Base-by-base conservation (phyloP, 2,888 invertebrate species). In the Acleris cristana region DNA sequence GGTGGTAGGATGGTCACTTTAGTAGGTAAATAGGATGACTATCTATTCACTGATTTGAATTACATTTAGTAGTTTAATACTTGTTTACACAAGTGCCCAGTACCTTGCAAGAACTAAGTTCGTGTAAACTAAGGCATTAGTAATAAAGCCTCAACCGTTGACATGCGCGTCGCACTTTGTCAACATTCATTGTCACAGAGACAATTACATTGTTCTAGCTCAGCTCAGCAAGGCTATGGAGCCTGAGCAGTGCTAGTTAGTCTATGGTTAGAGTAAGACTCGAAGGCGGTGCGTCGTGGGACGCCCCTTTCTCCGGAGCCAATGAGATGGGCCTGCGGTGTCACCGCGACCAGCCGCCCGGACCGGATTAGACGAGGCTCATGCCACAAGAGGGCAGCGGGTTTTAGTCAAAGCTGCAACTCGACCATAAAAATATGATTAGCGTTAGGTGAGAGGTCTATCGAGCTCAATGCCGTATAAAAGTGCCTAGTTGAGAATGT, bases 221-320 rank as follows among this genome's bases (percentile, higher is more conserved):
- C 7, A 8, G 48, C 48, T n/a, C 8, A 48, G n/a, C 48, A 48
- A 48, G 8, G n/a, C 48, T 16, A 48, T 48, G 48, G 48, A 2
- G 16, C n/a, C n/a, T n/a, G 48, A 48, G 48, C 7, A 48, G 48
- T 7, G n/a, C 18, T 48, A 48, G 18, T 61, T 65, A 44, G 40
- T 61, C 51, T 61, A 65, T 49, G 55, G 44, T 12, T 60, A 55
- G 73, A 70, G 74, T 62, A 66, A 59, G 69, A 73, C 70, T 71
- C 72, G 83, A 86, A 86, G 87, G 88, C 79, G 80, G 71, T 72
- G 63, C 65, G 69, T 40, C 16, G 71, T 71, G 79, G 70, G 80
- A 84, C 91, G 90, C 91, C 90, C 89, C 85, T 85, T 89, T 88
- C 84, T 73, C 73, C 81, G 81, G 82, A 78, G 76, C 89, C 87